Evolutionary conservation across 92 coral and sea anemone genomes (phyloP), one percentile per base, ranked within the genome.

Genomic region (Zoanthus sociatus): DNA sequence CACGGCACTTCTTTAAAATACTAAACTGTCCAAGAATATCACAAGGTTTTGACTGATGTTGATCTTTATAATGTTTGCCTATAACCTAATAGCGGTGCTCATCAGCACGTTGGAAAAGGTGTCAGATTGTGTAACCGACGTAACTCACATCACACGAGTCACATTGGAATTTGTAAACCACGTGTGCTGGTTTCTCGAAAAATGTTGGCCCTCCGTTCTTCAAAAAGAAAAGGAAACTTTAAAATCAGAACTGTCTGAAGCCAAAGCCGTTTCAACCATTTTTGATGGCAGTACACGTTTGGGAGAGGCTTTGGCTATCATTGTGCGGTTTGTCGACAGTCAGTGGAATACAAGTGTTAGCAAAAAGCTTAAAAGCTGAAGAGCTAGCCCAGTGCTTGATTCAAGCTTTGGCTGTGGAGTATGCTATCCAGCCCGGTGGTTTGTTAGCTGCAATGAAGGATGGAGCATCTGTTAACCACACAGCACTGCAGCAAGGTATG

Each of bases 301-400:
- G 78, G 89, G 92, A 73, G 92, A 90, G 92, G 92, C 86, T 64
- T 79, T 84, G 53, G 92, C 86, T 90, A 90, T 90, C 86, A 79
- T 85, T 90, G 75, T 79, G 82, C 87, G 89, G 81, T 90, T 77
- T 85, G 86, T 84, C 79, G 79, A 89, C 92, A 89, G 79, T 89
- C 92, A 84, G 77, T 89, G 88, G 88, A 88, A 88, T 79, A 55
- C 79, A 89, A 89, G 84, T 79, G 61, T 79, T 84, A 89, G 89
- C 89, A 79, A 89, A 89, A 79, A 88, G 87, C 54, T 54, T 89
- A 71, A 58, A 66, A 83, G 76, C 88, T 71, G 77, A 89, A 83
- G 89, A 89, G 84, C 83, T 89, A 90, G 83, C 92, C 67, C 92
- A 90, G 86, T 82, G 89, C 86, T 90, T 90, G 92, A 90, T 90